Percentiles rank a stretch among this genome's conserved stretches.
These are phyloP conservation scores for Atopsyche davidsoni DNA, from an alignment of 1,140 invertebrate genomes.

Conservation along the genomic window DNA sequence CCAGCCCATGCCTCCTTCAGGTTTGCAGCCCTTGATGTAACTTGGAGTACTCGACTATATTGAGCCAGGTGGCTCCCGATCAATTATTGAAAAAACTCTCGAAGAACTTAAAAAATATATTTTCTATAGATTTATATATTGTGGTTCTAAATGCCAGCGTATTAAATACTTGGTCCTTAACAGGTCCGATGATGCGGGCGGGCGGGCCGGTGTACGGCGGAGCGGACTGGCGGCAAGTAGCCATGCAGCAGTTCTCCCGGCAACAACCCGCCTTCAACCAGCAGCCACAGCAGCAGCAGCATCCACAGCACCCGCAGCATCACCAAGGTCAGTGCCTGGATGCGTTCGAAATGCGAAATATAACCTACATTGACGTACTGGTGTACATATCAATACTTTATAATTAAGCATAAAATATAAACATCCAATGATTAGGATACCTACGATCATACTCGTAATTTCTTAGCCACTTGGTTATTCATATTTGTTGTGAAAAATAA, in stretches of 20 bases:
- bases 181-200: constrained; percentile 63
- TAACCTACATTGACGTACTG: constrained; percentile 6
- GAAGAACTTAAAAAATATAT: too few species aligned
- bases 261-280: constrained; percentile 55
- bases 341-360: constrained; percentile 11
- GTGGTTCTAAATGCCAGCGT: too few species aligned
- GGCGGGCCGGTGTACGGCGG: constrained; percentile 37
- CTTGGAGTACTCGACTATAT: neutral
- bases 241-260: constrained; percentile 52
- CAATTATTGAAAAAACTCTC: too few species aligned
- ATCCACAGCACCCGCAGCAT: constrained; percentile 58
- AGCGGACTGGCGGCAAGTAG: constrained; percentile 47
- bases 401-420: constrained; percentile 32
- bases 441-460: too few species aligned
- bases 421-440: constrained; percentile 33
- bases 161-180: constrained; percentile 13
- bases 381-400: neutral
- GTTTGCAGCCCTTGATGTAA: constrained; percentile 33
- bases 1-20: constrained; percentile 62
- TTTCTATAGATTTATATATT: too few species aligned
- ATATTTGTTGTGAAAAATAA: too few species aligned
- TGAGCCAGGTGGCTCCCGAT: too few species aligned
- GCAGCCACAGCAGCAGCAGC: constrained; percentile 56
- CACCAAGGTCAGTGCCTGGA: constrained; percentile 51
- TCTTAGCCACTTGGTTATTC: too few species aligned